These are phyloP conservation scores for Coleophora deauratella DNA, from an alignment of 2,888 invertebrate species.

Conservation along the genomic window DNA sequence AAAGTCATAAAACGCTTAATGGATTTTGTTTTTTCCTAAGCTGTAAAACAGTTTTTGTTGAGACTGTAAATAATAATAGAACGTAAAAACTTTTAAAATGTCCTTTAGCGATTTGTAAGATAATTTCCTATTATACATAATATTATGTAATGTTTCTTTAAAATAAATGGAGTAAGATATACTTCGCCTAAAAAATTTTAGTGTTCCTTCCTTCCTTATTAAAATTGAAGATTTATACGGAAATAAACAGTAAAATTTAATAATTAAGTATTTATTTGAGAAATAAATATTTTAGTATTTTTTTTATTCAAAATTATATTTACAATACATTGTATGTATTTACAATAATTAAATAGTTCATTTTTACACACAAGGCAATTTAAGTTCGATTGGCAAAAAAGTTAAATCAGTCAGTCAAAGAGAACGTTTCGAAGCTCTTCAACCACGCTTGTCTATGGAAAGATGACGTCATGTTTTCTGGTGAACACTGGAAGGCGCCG, in stretches of 20 bases:
- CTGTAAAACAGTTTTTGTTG: too few species aligned
- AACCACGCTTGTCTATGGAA: conserved; percentile 44
- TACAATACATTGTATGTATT: conserved; percentile 3
- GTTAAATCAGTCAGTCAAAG: conserved; percentile 40
- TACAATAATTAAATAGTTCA: conserved; percentile 2
- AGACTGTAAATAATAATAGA: too few species aligned
- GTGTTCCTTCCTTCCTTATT: too few species aligned
- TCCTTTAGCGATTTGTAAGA: too few species aligned
- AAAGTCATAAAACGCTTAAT: too few species aligned
- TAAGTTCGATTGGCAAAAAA: not conserved
- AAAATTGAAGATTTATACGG: too few species aligned
- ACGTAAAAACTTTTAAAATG: too few species aligned
- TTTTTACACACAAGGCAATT: conserved; percentile 8
- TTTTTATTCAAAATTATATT: conserved; percentile 12
- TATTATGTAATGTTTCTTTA: not conserved
- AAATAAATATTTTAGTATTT: conserved; percentile 1
- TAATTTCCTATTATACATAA: too few species aligned
- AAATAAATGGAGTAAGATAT: not conserved
- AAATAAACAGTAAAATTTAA: too few species aligned
- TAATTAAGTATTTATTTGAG: not conserved
- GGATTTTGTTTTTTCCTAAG: too few species aligned
- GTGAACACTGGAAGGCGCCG: conserved; percentile 34
- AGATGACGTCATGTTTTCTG: conserved; percentile 44
- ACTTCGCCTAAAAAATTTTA: not conserved
- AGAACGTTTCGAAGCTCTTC: conserved; percentile 45